Conservation (phyloP, 2,113 vertebrate species). For the Edolisoma coerulescens region DNA sequence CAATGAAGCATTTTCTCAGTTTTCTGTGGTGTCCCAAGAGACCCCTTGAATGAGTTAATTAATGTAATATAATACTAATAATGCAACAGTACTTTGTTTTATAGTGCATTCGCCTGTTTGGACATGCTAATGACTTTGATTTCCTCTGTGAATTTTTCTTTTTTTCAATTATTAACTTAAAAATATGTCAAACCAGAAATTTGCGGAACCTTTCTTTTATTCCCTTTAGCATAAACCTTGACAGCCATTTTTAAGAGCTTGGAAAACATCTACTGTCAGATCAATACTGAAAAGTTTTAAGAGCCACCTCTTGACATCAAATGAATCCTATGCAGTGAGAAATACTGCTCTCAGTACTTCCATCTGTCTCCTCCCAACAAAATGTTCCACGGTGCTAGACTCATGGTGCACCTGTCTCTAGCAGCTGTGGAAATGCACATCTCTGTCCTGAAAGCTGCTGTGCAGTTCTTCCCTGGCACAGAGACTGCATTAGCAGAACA, state of each 20-base stretch:
- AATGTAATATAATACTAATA: background rate
- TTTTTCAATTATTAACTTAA: background rate
- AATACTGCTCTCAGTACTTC: background rate
- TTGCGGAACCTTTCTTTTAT: background rate
- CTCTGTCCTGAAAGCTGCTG: background rate
- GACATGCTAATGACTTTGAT: background rate
- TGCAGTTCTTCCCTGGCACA: background rate
- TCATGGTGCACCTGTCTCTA: background rate
- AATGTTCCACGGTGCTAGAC: background rate
- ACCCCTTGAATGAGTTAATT: background rate
- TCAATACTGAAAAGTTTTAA: background rate
- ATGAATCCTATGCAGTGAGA: background rate
- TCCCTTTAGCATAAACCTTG: background rate
- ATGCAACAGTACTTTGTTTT: background rate
- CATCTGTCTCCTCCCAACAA: background rate
- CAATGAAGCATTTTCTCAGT: background rate
- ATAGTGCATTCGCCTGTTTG: slow-evolving; percentile 32
- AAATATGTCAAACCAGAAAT: background rate
- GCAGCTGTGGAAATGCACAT: background rate
- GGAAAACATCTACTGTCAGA: background rate
- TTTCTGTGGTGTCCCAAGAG: background rate
- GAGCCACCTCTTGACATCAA: background rate
- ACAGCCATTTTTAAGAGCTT: background rate
- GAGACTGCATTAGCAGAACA: background rate
- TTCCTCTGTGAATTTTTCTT: background rate